phyloP scores from a whole-genome alignment of 2,113 vertebrate species.

The Oostethus manadensis region DNA sequence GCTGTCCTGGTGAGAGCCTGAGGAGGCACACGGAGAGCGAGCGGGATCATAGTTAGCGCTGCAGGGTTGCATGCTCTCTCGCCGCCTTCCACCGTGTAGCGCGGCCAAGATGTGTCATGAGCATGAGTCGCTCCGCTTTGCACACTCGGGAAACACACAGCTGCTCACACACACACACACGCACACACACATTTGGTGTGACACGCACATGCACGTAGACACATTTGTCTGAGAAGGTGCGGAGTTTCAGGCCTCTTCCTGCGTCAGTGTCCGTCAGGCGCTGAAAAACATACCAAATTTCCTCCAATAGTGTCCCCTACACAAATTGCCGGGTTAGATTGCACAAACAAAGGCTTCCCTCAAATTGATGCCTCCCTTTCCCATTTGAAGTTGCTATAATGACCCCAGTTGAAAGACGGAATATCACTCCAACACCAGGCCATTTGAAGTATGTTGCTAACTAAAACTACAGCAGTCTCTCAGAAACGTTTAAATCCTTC shows the following conservation, averaged over 20 bases:
- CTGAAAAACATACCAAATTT: too few relatives aligned
- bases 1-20: conserved; percentile 60
- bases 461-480: too few relatives aligned
- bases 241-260: conserved; percentile 21
- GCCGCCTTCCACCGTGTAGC: conserved; percentile 56
- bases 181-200: conserved; percentile 26
- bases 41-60: conserved; percentile 67
- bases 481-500: too few relatives aligned
- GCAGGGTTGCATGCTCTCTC: conserved; percentile 67
- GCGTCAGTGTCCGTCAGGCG: too few relatives aligned
- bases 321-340: too few relatives aligned
- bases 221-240: conserved; percentile 36
- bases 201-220: conserved; percentile 31
- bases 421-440: too few relatives aligned
- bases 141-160: conserved; percentile 60
- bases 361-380: too few relatives aligned
- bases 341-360: too few relatives aligned
- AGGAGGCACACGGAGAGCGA: conserved; percentile 49
- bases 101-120: conserved; percentile 65
- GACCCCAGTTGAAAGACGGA: too few relatives aligned
- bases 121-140: conserved; percentile 56
- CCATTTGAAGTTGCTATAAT: too few relatives aligned
- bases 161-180: conserved; percentile 27
- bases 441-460: too few relatives aligned
- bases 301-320: too few relatives aligned